Percentiles rank a stretch among this genome's conserved stretches.
These are phyloP conservation scores for Lepetodrilus schrolli DNA, from an alignment of 2,888 invertebrate species.

Conservation along the genomic window DNA sequence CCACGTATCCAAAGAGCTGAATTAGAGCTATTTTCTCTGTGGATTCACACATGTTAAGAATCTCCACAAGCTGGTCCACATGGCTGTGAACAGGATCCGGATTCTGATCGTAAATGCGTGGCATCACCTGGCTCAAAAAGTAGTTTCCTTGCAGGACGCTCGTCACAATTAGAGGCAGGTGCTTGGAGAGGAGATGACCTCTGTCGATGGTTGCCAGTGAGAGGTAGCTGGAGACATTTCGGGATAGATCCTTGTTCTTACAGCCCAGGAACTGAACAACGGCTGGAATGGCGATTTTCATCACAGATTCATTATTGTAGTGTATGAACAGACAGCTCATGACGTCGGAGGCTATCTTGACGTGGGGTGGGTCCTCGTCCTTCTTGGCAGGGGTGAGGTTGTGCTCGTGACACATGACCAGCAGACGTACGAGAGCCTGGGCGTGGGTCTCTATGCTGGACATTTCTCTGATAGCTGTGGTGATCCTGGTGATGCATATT, in stretches of 20 bases:
- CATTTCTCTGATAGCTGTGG: slow-evolving; percentile 91
- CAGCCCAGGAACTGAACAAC: slow-evolving; percentile 93
- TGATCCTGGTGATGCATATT: slow-evolving; percentile 92
- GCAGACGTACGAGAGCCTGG: slow-evolving; percentile 85
- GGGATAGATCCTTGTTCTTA: slow-evolving; percentile 90
- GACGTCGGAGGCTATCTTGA: slow-evolving; percentile 95
- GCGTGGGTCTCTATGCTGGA: slow-evolving; percentile 90
- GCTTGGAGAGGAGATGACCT: slow-evolving; percentile 87
- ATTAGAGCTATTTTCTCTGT: slow-evolving; percentile 87
- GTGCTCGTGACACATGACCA: slow-evolving; percentile 91
- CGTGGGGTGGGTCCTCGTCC: slow-evolving; percentile 94
- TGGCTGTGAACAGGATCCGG: slow-evolving; percentile 90
- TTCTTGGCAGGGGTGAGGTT: slow-evolving; percentile 85
- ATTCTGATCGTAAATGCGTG: slow-evolving; percentile 91
- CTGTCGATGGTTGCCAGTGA: slow-evolving; percentile 94
- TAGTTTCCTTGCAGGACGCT: slow-evolving; percentile 93
- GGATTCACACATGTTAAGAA: slow-evolving; percentile 87
- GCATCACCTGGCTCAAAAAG: slow-evolving; percentile 88
- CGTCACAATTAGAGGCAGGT: slow-evolving; percentile 90
- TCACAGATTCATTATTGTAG: slow-evolving; percentile 83
- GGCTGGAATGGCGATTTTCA: slow-evolving; percentile 90
- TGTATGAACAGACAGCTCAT: slow-evolving; percentile 94
- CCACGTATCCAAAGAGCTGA: slow-evolving; percentile 87
- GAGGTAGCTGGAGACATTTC: slow-evolving; percentile 92
- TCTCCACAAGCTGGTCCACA: slow-evolving; percentile 86